Conservation (phyloP, 2,113 vertebrate genomes). For the Urocitellus parryii region DNA sequence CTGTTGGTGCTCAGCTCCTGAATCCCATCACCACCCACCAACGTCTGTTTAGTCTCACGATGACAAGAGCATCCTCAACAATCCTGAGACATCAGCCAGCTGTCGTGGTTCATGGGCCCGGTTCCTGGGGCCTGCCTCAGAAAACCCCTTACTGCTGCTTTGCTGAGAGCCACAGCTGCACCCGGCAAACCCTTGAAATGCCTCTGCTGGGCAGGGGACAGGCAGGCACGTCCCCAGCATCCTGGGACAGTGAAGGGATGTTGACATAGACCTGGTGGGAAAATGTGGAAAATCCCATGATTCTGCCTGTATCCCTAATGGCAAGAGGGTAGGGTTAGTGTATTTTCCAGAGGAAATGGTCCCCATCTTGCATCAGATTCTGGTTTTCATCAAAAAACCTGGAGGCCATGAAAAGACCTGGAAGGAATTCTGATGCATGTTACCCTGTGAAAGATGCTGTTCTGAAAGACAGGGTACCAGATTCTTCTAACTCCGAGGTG, state of each 20-base stretch:
- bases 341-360: not conserved
- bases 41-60: not conserved
- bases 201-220: not conserved
- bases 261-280: not conserved
- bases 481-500: accelerated
- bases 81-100: not conserved
- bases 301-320: not conserved
- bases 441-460: not conserved
- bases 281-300: no score
- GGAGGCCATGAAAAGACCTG: not conserved
- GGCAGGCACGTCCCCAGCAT: not conserved
- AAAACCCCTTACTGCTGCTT: no score
- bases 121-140: accelerated
- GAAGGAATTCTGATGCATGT: not conserved
- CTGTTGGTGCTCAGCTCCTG: not conserved
- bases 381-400: not conserved
- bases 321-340: not conserved
- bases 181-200: not conserved
- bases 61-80: not conserved
- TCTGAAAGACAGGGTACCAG: accelerated
- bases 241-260: not conserved
- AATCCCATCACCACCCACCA: not conserved
- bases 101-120: accelerated
- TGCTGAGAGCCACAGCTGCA: not conserved
- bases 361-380: not conserved